Conservation (phyloP, 2,113 vertebrate genomes). For the Zeus faber region DNA sequence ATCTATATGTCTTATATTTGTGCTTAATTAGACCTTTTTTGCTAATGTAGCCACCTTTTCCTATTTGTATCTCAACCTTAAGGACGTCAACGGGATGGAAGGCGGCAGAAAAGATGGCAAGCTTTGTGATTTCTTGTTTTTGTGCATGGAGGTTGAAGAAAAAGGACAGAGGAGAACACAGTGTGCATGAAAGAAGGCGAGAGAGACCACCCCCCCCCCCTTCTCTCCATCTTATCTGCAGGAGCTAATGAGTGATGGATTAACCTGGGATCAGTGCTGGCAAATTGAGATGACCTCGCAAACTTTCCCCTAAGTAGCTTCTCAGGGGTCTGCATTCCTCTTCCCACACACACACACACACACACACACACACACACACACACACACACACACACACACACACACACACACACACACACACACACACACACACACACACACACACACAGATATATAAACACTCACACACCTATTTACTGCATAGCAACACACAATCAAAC, state of each 20-base stretch:
- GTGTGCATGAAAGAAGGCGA: slow-evolving; percentile 3
- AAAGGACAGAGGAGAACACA: too few species aligned
- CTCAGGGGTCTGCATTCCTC: slow-evolving; percentile 51
- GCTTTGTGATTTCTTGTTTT: too few species aligned
- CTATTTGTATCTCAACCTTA: too few species aligned
- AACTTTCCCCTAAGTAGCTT: slow-evolving; percentile 47
- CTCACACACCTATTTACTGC: too few species aligned
- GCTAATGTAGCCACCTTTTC: too few species aligned
- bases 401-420: not conserved
- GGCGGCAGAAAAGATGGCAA: too few species aligned
- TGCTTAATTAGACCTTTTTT: too few species aligned
- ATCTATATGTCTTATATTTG: too few species aligned
- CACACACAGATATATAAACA: not conserved
- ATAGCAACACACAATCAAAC: too few species aligned
- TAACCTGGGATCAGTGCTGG: slow-evolving; percentile 62
- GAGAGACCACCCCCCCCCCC: slow-evolving; percentile 45
- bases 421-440: not conserved
- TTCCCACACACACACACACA: slow-evolving; percentile 12
- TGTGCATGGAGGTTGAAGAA: too few species aligned
- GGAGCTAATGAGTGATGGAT: slow-evolving; percentile 70
- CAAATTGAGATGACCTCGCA: slow-evolving; percentile 66
- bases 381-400: not conserved
- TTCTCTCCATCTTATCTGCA: slow-evolving; percentile 51
- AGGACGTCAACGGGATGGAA: too few species aligned
- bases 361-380: slow-evolving; percentile 5